These are phyloP conservation scores for Colius striatus DNA, from an alignment of 2,113 vertebrate genomes.

Conservation along the genomic window DNA sequence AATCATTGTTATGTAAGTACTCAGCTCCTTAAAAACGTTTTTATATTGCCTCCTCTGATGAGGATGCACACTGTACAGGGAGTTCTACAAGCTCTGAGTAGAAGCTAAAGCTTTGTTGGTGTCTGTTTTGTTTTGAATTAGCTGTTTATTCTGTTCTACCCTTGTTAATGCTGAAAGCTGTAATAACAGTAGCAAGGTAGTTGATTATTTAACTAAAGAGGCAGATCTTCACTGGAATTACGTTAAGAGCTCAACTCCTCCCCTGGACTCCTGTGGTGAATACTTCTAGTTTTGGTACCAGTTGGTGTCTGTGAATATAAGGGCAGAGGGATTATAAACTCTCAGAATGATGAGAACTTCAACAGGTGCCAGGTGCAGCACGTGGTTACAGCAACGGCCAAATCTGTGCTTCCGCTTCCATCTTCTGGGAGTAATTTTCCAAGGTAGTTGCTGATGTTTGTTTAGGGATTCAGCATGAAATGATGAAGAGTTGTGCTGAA, in stretches of 20 bases:
- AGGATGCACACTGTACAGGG: neutral
- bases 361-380: neutral
- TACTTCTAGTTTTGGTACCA: conserved; percentile 38
- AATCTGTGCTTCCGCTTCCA: neutral
- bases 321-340: neutral
- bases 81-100: neutral
- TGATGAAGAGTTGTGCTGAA: neutral
- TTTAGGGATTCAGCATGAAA: neutral
- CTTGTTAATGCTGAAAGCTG: neutral
- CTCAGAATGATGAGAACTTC: neutral
- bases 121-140: neutral
- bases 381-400: neutral
- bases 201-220: neutral
- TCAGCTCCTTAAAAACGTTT: neutral
- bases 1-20: neutral
- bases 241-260: neutral
- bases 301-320: conserved; percentile 42
- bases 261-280: neutral
- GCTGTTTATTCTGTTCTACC: neutral
- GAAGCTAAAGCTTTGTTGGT: neutral
- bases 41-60: neutral
- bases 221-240: neutral
- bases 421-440: neutral
- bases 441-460: neutral
- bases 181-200: neutral